Conservation (phyloP, 1,140 invertebrate genomes). For the Philopotamus ludificatus region DNA sequence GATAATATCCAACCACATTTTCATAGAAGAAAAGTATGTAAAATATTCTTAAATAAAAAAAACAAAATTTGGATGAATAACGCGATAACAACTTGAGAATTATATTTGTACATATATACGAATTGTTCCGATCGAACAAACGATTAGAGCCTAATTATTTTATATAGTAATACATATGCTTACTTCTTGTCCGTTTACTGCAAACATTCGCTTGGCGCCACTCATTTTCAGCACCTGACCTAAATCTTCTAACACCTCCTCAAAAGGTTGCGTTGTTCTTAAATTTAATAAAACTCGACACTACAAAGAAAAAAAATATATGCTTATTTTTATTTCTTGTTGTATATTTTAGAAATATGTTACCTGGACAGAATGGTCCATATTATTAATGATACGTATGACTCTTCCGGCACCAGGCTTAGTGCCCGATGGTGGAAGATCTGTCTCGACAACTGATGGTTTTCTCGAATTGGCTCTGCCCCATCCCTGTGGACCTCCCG, state of each 20-base stretch:
- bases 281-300: conserved; percentile 89
- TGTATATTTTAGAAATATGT: neutral
- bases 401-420: conserved; percentile 81
- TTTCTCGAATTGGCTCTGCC: conserved; percentile 66
- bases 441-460: conserved; percentile 73
- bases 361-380: conserved; percentile 87
- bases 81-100: too few species aligned
- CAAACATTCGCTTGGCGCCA: conserved; percentile 86
- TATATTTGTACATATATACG: too few species aligned
- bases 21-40: too few species aligned
- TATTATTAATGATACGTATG: conserved; percentile 88
- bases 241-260: conserved; percentile 90
- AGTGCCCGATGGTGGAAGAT: conserved; percentile 65
- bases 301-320: conserved; percentile 55
- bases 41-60: too few species aligned
- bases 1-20: too few species aligned
- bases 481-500: conserved; percentile 57
- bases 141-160: neutral
- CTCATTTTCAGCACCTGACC: conserved; percentile 90
- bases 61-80: too few species aligned
- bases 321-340: neutral
- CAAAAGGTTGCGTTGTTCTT: conserved; percentile 88
- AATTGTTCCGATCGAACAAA: too few species aligned
- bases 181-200: conserved; percentile 86
- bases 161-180: conserved; percentile 22